Base-by-base conservation (phyloP, 1,140 invertebrate genomes). In the Cyclina sinensis region DNA sequence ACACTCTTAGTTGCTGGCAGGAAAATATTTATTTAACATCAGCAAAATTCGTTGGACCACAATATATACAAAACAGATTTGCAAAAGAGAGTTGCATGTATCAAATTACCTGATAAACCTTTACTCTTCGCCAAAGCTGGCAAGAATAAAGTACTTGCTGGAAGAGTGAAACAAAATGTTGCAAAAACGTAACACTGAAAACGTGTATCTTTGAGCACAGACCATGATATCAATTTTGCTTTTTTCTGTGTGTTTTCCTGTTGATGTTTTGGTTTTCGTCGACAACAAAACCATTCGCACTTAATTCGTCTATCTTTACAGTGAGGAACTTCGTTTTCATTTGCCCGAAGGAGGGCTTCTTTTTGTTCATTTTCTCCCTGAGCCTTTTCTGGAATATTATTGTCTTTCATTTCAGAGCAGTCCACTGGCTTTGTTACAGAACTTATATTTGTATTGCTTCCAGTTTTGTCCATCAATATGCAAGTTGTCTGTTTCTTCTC, bases 111-210 rank as follows among this genome's bases (percentile, higher is more conserved):
- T 35, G 82, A 37, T 2, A 65, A 3, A 11, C 84, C 84, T 86
- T 68, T 86, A 2, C 73, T 46, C 46, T 86, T 86, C 0, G 84
- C 84, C 18, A 86, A 78, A 48, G 84, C 84, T 39, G 84, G 84
- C 14, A 86, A 48, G 48, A 86, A 86, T 37, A 78, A 62, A 27
- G 46, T 54, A 14, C 30, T 35, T 0, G 32, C 27, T n/a, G 84
- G 84, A 21, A 86, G 68, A 18, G 84, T 76, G 35, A 86, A 86
- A 62, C 84, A 86, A 46, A 86, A 86, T 14, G 65, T 86, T 32
- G 84, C 70, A 27, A 86, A 86, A 18, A 78, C 73, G 24, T 37
- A 86, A 39, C 70, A 86, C 18, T 74, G 54, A 62, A 86, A 86
- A n/a, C 84, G 48, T 21, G 39, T 39, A 54, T 86, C 37, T 43